Base-by-base conservation (phyloP, 2,113 vertebrate species). In the Misgurnus mizolepis region DNA sequence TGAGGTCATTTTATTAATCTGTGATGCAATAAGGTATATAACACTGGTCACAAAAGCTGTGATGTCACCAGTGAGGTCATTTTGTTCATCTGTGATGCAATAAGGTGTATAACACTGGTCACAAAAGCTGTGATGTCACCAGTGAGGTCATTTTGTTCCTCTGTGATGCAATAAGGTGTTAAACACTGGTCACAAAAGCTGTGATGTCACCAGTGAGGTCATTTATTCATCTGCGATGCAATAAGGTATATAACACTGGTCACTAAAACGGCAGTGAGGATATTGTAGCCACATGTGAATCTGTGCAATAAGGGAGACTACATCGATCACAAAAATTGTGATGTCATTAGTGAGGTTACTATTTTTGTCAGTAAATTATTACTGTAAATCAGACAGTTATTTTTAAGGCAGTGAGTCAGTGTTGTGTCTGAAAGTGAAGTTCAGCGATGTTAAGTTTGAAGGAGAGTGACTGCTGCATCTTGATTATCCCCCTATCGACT, bases 401-500 rank as follows among this genome's bases (percentile, higher is more conserved):
- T 34, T 34, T 2, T 34, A 34, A 34, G 27, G 27, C 45, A 9
- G 45, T 68, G 67, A 17, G 55, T 55, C 49, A 39, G 14, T 3
- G 27, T 0, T 3, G 15, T 10, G 1, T 8, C 34, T 56, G 50
- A 72, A 55, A 58, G 34, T 12, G 53, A 58, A 71, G 4, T 40
- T 7, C 3, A 14, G 47, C 15, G 22, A 55, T 39, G 49, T 15
- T 3, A 53, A 69, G 50, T 72, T 72, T 72, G 34, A 8, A 22
- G 10, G 50, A 41, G 56, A 71, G 50, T 40, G 8, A 71, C 49
- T 71, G 49, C 4, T n/a, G 69, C 50, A 17, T 70, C 67, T 56
- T 18, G 17, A 72, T 56, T 41, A 12, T 58, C 34, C 34, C 14
- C 34, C 9, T 12, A 72, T 72, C 50, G 69, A 72, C 56, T 2